Evolutionary conservation across 2,888 invertebrate genomes (phyloP).

Genomic region (Diaperis boleti): DNA sequence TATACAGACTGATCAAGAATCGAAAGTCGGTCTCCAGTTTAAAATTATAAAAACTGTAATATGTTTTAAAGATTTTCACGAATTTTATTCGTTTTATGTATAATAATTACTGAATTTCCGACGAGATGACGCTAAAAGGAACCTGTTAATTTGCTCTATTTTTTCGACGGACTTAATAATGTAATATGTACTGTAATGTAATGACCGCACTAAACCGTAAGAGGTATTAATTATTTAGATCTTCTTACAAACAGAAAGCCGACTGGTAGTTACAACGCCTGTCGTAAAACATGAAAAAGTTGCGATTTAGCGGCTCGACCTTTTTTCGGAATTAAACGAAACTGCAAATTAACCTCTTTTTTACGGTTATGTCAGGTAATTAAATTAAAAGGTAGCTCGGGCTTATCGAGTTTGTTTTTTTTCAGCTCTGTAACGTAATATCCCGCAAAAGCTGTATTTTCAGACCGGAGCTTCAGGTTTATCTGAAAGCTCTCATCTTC

Average conservation of each 20-base stretch:
- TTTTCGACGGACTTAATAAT: conserved; percentile 4
- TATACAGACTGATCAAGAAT: too few relatives aligned
- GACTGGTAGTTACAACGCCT: not conserved
- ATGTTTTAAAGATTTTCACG: too few relatives aligned
- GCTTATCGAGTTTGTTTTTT: conserved; percentile 23
- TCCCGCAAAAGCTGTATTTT: conserved; percentile 5
- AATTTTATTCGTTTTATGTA: not conserved
- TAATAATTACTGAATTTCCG: too few relatives aligned
- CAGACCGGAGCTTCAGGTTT: not conserved
- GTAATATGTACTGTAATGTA: too few relatives aligned
- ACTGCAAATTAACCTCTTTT: conserved; percentile 23
- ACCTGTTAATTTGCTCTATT: conserved; percentile 10
- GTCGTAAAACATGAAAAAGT: conserved; percentile 23
- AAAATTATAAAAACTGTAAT: too few relatives aligned
- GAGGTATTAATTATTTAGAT: conserved; percentile 13
- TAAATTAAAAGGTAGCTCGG: conserved; percentile 15
- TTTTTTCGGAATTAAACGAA: conserved; percentile 26
- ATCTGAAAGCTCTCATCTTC: not conserved
- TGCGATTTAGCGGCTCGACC: conserved; percentile 6
- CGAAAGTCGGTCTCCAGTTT: too few relatives aligned
- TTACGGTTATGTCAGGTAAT: conserved; percentile 18
- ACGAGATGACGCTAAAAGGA: conserved; percentile 9
- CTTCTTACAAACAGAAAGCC: conserved; percentile 1
- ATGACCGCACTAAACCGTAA: not conserved
- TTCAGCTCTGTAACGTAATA: conserved; percentile 2